These are phyloP conservation scores for Poeciliopsis gracilis DNA, from an alignment of 2,797 vertebrate genomes.

Conservation along the genomic window DNA sequence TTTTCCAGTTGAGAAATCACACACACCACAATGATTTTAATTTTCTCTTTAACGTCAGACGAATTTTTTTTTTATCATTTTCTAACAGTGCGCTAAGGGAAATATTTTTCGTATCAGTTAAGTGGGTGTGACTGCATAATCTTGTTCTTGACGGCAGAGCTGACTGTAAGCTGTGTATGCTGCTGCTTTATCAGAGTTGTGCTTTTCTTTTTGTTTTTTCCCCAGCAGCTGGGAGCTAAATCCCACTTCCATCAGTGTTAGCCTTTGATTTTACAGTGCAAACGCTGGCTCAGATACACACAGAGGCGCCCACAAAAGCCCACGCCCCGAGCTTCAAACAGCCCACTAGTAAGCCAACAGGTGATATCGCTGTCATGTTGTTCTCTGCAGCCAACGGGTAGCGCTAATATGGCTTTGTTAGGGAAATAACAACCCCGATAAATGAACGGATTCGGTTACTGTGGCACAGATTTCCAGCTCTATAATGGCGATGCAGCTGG, in stretches of 20 bases:
- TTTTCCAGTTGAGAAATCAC: conserved; percentile 26
- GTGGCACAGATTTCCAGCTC: conserved; percentile 40
- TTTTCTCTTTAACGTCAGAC: conserved; percentile 37
- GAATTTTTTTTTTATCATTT: conserved; percentile 11
- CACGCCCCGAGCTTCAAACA: conserved; percentile 53
- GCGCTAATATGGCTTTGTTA: conserved; percentile 59
- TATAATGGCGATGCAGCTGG: conserved; percentile 43
- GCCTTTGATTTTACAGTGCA: conserved; percentile 61
- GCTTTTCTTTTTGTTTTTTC: conserved; percentile 24
- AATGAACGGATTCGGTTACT: conserved; percentile 65
- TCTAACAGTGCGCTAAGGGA: conserved; percentile 33
- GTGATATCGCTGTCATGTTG: conserved; percentile 67
- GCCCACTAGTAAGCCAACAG: conserved; percentile 60
- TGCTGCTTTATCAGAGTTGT: conserved; percentile 50
- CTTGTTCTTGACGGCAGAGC: conserved; percentile 50
- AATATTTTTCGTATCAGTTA: conserved; percentile 41
- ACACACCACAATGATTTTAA: conserved; percentile 20
- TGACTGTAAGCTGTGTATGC: conserved; percentile 50
- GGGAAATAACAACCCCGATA: conserved; percentile 55
- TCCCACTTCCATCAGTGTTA: conserved; percentile 53
- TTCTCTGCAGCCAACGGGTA: conserved; percentile 46
- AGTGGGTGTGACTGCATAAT: conserved; percentile 58
- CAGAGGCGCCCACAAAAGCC: conserved; percentile 48
- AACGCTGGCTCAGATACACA: conserved; percentile 54
- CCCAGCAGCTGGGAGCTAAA: conserved; percentile 46